These are phyloP conservation scores for Cassiopea andromeda DNA, from an alignment of 30 jellyfish, hydroid and myxozoan genomes.

Conservation along the genomic window DNA sequence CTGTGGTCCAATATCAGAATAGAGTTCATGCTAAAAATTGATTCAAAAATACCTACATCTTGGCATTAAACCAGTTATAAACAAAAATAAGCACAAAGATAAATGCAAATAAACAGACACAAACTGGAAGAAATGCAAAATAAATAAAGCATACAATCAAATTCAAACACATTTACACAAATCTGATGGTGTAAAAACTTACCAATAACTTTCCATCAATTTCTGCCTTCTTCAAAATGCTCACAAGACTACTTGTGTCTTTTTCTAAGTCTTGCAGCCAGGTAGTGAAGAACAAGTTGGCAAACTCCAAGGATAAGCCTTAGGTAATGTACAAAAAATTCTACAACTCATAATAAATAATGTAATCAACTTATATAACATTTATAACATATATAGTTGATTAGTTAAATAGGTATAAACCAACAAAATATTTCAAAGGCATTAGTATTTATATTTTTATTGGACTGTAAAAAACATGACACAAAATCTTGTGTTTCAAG, in stretches of 20 bases:
- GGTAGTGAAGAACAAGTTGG: constrained; percentile 81
- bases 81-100: neutral
- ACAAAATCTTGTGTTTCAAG: no score
- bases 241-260: constrained; percentile 86
- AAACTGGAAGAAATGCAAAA: neutral
- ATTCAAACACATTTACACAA: neutral
- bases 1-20: no score
- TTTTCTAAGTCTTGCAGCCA: constrained; percentile 87
- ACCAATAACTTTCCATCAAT: constrained; percentile 94
- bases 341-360: neutral
- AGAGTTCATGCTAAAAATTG: no score
- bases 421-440: no score
- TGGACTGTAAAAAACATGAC: no score
- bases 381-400: no score
- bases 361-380: no score
- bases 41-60: no score
- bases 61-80: no score
- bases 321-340: neutral
- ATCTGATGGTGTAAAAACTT: constrained; percentile 4
- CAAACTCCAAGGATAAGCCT: constrained; percentile 97
- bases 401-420: no score
- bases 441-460: no score
- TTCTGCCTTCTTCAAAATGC: constrained; percentile 93
- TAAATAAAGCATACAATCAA: neutral
- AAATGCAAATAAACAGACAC: neutral